A percentile compares a stretch with the other conserved stretches of the same genome.
phyloP scores from a whole-genome alignment of 2,888 invertebrate genomes.

The Amblyteles armatorius region DNA sequence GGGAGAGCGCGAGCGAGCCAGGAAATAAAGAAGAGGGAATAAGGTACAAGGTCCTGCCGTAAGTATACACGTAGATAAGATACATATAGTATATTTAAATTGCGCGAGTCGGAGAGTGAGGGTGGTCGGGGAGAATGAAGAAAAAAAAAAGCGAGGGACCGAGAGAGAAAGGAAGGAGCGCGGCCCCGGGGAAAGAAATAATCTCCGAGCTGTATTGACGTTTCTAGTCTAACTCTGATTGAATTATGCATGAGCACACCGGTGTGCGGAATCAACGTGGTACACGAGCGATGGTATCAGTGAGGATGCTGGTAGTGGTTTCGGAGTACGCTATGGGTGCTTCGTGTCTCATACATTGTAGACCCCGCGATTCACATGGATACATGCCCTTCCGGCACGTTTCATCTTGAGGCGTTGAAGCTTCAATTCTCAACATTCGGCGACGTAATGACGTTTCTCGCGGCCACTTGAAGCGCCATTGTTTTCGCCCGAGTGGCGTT shows the following conservation, averaged over 20 bases:
- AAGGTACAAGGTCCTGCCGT: slow-evolving; percentile 9
- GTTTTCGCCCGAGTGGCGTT: too few species aligned
- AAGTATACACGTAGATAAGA: slow-evolving; percentile 26
- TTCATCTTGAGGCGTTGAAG: neutral
- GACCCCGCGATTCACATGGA: slow-evolving; percentile 66
- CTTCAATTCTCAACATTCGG: neutral
- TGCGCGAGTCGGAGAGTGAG: slow-evolving; percentile 66
- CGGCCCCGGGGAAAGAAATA: slow-evolving; percentile 84
- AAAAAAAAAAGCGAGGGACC: slow-evolving; percentile 48
- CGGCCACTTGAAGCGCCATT: too few species aligned
- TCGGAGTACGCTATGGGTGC: slow-evolving; percentile 45
- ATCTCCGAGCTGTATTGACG: slow-evolving; percentile 85
- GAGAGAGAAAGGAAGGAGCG: slow-evolving; percentile 69
- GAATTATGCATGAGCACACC: slow-evolving; percentile 85
- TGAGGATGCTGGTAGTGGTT: slow-evolving; percentile 30
- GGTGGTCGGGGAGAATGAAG: slow-evolving; percentile 83
- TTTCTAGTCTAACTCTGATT: slow-evolving; percentile 85
- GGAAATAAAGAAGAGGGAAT: slow-evolving; percentile 34
- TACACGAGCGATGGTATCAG: slow-evolving; percentile 20
- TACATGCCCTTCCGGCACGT: neutral
- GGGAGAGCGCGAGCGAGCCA: slow-evolving; percentile 35
- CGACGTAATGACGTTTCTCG: neutral
- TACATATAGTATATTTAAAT: slow-evolving; percentile 29
- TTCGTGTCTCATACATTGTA: slow-evolving; percentile 67
- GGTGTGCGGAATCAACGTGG: slow-evolving; percentile 77